phyloP scores from a whole-genome alignment of 2,113 vertebrate genomes.

The Picathartes gymnocephalus region DNA sequence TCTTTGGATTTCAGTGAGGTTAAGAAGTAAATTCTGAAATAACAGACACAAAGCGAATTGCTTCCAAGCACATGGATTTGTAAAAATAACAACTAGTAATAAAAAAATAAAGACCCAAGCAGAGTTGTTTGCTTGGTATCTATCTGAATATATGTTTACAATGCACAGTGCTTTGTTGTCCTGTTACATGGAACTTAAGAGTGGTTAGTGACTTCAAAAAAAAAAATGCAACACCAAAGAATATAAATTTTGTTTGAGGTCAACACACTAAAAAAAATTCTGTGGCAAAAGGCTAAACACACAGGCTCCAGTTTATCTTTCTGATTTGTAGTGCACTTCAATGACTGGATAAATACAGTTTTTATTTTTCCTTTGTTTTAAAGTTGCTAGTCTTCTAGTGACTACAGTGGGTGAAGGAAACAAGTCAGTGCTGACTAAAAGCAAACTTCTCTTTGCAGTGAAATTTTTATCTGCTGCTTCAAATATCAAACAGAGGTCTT shows the following conservation, averaged over 20 bases:
- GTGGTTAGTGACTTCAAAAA: neutral
- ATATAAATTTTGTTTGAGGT: neutral
- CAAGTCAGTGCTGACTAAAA: neutral
- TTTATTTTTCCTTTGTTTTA: neutral
- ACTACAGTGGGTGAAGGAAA: neutral
- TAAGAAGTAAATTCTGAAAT: conserved; percentile 3
- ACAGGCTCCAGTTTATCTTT: neutral
- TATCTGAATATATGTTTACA: neutral
- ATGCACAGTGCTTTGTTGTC: neutral
- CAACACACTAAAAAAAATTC: neutral
- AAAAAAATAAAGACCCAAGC: neutral
- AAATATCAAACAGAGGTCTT: neutral
- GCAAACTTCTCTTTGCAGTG: neutral
- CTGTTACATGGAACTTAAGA: neutral
- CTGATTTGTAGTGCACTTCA: neutral
- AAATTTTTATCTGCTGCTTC: neutral
- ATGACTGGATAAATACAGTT: neutral
- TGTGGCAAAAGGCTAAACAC: neutral
- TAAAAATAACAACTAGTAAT: neutral
- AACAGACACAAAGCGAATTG: neutral
- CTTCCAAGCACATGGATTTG: neutral
- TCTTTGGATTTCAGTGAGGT: neutral
- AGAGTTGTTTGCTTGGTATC: neutral
- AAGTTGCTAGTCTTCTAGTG: neutral
- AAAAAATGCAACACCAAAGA: neutral